Conservation (phyloP, 1,140 invertebrate genomes). For the Hycleus cichorii region DNA sequence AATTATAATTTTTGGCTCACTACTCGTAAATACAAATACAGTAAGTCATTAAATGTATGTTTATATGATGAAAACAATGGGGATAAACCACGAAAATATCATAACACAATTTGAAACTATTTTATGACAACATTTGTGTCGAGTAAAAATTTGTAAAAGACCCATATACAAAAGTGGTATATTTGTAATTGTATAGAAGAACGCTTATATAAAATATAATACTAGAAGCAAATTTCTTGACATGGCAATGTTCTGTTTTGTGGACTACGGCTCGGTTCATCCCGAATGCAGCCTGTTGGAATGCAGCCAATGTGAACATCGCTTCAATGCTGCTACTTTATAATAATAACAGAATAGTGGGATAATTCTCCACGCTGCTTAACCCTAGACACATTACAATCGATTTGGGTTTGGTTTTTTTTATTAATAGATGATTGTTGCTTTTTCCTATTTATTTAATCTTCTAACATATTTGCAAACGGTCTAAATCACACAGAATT, state of each 20-base stretch:
- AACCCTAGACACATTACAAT: constrained; percentile 10
- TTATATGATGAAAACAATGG: constrained; percentile 1
- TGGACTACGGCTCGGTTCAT: constrained; percentile 16
- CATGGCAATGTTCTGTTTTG: constrained; percentile 5
- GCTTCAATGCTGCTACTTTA: constrained; percentile 25
- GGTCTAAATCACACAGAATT: no score
- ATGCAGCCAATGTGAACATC: constrained; percentile 26
- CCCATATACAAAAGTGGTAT: background rate
- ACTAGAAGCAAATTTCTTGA: constrained; percentile 23
- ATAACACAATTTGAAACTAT: constrained; percentile 24
- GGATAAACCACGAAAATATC: constrained; percentile 20
- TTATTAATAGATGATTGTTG: background rate
- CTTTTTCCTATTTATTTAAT: no score
- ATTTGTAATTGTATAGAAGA: constrained; percentile 9
- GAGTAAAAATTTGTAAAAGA: constrained; percentile 8
- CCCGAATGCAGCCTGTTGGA: constrained; percentile 28
- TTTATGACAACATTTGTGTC: constrained; percentile 23
- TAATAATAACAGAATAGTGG: constrained; percentile 22
- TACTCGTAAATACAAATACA: constrained; percentile 10
- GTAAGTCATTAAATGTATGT: constrained; percentile 16
- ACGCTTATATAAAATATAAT: constrained; percentile 10
- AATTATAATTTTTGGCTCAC: constrained; percentile 28
- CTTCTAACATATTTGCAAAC: no score
- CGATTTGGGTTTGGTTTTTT: background rate
- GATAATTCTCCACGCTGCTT: constrained; percentile 27